Conservation (phyloP, 1,140 invertebrate genomes). For the Eufriesea mexicana region DNA sequence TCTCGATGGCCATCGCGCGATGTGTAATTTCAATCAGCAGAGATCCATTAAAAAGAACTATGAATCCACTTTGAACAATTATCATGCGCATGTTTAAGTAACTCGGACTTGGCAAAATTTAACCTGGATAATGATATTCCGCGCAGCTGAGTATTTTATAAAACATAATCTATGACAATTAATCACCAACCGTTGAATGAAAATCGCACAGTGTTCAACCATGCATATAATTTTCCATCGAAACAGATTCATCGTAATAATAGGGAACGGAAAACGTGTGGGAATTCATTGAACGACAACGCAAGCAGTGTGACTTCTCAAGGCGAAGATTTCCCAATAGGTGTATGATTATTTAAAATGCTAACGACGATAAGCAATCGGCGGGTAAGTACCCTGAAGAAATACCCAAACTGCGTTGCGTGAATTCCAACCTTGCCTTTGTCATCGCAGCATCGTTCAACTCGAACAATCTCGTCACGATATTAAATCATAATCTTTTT, state of each 20-base stretch:
- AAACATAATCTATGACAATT: constrained; percentile 5
- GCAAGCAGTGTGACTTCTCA: constrained; percentile 41
- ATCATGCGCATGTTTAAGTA: background rate
- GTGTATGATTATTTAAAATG: constrained; percentile 51
- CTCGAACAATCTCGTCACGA: background rate
- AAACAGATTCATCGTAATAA: constrained; percentile 9
- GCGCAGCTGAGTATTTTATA: background rate
- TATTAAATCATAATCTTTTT: background rate
- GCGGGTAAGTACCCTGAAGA: constrained; percentile 19
- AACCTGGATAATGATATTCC: background rate
- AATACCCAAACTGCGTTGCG: constrained; percentile 33
- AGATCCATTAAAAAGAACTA: background rate
- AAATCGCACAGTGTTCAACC: constrained; percentile 13
- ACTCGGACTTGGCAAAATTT: background rate
- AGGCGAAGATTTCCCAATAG: constrained; percentile 60
- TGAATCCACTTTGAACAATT: background rate
- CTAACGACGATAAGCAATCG: constrained; percentile 25
- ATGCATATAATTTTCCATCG: constrained; percentile 18
- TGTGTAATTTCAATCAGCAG: too few species aligned
- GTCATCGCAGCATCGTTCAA: background rate
- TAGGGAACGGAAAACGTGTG: constrained; percentile 34
- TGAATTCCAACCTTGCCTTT: constrained; percentile 34
- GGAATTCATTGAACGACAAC: constrained; percentile 45
- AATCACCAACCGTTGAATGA: constrained; percentile 18
- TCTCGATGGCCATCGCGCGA: too few species aligned